Evolutionary conservation across 2,797 vertebrate genomes (phyloP), one percentile per base, ranked within the genome.

Genomic region (Semaprochilodus insignis): DNA sequence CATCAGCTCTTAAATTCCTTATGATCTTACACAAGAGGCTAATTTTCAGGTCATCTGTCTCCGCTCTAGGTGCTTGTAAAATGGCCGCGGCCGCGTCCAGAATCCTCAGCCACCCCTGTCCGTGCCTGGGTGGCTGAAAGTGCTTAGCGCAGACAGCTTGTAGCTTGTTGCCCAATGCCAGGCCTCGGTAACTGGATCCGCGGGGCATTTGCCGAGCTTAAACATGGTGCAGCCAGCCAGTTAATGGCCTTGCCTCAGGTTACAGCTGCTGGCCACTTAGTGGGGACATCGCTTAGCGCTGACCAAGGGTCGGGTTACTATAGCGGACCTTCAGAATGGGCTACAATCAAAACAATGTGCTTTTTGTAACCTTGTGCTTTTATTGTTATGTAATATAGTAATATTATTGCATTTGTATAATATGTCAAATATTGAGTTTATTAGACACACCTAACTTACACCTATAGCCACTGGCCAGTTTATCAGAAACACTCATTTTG

Each of bases 161-260:
- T 78, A 60, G n/a, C 48, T 54, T 54, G 48, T 65, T 57, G 62
- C 57, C 19, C 72, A 55, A 8, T n/a, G 1, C 14, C 59, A 80
- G 31, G 60, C 52, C 55, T 80, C 6, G 1, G 51, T 67, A 79
- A 85, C 44, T 67, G 71, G 63, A 74, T 71, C 48, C 57, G 21
- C 34, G 57, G 55, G 27, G 72, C 72, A 55, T 70, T 77, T 57
- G 65, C 57, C 55, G 15, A 71, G 74, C 51, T 66, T 77, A 65
- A 77, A 65, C 67, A 63, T 59, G 78, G 63, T 55, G 52, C 78
- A 75, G 78, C 54, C 65, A 70, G 14, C 15, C 66, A 63, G 78
- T 81, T 60, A 81, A 54, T 21, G 59, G 65, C 70, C 40, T 85
- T 75, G 57, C 51, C 25, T 77, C 74, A 31, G 74, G 67, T 82